Evolutionary conservation across 2,888 invertebrate species (phyloP).

Genomic region (Nephrotoma guestfalica): DNA sequence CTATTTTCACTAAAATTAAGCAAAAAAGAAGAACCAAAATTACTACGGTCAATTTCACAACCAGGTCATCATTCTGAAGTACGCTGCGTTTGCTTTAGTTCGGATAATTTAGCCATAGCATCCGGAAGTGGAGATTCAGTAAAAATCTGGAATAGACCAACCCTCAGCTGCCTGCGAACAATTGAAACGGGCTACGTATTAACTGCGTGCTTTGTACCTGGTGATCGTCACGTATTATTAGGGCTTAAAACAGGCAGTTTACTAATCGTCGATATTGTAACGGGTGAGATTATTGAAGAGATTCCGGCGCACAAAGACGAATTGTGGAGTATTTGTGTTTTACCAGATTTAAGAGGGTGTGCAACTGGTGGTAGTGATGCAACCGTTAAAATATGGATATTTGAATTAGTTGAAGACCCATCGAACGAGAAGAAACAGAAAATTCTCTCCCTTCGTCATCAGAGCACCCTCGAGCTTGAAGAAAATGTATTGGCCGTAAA

Average conservation of each 20-base stretch:
- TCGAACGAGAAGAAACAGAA: slow-evolving; percentile 42
- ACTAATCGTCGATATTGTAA: slow-evolving; percentile 70
- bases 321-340: slow-evolving; percentile 60
- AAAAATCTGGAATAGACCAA: slow-evolving; percentile 81
- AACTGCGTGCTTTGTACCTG: slow-evolving; percentile 67
- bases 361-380: slow-evolving; percentile 79
- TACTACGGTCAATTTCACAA: slow-evolving; percentile 47
- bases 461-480: slow-evolving; percentile 69
- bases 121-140: slow-evolving; percentile 78
- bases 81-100: slow-evolving; percentile 73
- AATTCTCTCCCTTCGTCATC: slow-evolving; percentile 63
- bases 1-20: slow-evolving; percentile 41
- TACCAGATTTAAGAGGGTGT: slow-evolving; percentile 72
- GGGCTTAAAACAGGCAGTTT: slow-evolving; percentile 76
- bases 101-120: slow-evolving; percentile 74
- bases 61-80: slow-evolving; percentile 87
- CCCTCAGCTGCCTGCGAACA: slow-evolving; percentile 54
- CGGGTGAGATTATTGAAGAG: slow-evolving; percentile 65
- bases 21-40: slow-evolving; percentile 39
- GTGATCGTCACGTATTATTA: slow-evolving; percentile 77
- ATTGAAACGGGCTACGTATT: slow-evolving; percentile 52
- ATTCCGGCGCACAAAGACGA: slow-evolving; percentile 71
- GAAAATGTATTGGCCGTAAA: slow-evolving; percentile 74
- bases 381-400: slow-evolving; percentile 87
- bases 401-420: slow-evolving; percentile 64